Evolutionary conservation across 2,113 vertebrate species (phyloP).

Genomic region (Mormyrus lacerda): DNA sequence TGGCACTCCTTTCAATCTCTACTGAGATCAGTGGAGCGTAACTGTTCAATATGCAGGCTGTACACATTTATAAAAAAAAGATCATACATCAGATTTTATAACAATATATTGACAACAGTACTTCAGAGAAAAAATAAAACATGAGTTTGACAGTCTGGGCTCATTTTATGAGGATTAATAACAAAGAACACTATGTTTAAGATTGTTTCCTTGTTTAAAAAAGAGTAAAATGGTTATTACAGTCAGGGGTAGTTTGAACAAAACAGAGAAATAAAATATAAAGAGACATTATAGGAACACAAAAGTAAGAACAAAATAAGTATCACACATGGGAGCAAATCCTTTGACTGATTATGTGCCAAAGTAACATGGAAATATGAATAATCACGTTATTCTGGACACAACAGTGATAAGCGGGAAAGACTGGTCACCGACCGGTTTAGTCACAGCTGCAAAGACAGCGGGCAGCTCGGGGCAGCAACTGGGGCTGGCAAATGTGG

Average conservation of each 20-base stretch:
- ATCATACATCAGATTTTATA: background rate
- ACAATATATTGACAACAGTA: background rate
- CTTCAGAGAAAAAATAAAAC: background rate
- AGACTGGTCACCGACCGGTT: background rate
- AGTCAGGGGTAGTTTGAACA: background rate
- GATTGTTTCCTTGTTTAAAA: background rate
- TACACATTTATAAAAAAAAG: background rate
- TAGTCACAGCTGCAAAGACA: background rate
- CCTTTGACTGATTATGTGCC: background rate
- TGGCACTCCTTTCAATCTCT: background rate
- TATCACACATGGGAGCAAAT: background rate
- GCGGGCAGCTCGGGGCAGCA: background rate
- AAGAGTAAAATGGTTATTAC: background rate
- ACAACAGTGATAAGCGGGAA: background rate
- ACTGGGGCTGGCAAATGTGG: background rate
- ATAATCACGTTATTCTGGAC: background rate
- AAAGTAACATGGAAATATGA: background rate
- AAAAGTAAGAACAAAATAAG: background rate
- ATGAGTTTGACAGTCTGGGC: background rate
- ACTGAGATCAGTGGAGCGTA: background rate
- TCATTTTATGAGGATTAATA: background rate
- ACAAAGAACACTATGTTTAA: background rate
- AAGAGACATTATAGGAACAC: background rate
- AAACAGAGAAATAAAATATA: background rate
- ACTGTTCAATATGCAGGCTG: conserved; percentile 15